Percentiles rank a stretch among this genome's conserved stretches.
These are phyloP conservation scores for Euthynnus affinis DNA, from an alignment of 2,797 vertebrate species.

Conservation along the genomic window DNA sequence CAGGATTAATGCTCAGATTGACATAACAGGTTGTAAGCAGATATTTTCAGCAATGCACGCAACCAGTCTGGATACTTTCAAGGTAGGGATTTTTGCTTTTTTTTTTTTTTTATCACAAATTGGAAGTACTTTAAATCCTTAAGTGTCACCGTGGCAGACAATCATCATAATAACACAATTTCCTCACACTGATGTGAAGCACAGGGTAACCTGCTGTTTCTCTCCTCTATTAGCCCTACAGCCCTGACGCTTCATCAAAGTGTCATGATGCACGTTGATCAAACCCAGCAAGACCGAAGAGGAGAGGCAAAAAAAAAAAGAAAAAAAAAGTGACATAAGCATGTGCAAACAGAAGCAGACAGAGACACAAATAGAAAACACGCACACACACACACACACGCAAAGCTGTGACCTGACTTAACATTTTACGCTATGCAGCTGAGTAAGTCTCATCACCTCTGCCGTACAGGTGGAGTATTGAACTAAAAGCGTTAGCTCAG, in stretches of 20 bases:
- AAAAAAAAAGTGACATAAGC: constrained; percentile 43
- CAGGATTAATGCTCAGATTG: constrained; percentile 34
- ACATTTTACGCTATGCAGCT: constrained; percentile 68
- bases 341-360: constrained; percentile 55
- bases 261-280: constrained; percentile 73
- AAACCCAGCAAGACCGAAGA: constrained; percentile 43
- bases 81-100: constrained; percentile 11
- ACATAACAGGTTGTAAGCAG: constrained; percentile 32
- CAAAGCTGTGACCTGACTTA: constrained; percentile 58
- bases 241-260: constrained; percentile 73
- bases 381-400: constrained; percentile 19
- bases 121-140: constrained; percentile 42
- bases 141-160: constrained; percentile 50
- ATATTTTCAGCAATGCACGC: not conserved
- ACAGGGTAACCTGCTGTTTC: constrained; percentile 55
- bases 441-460: constrained; percentile 48
- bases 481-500: constrained; percentile 25
- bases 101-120: constrained; percentile 18
- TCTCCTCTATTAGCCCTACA: constrained; percentile 57
- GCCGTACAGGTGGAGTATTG: constrained; percentile 52
- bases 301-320: not conserved
- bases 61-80: not conserved
- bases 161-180: constrained; percentile 52
- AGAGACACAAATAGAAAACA: constrained; percentile 50
- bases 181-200: constrained; percentile 45